Conservation (phyloP, 1,140 invertebrate genomes). For the Dinoponera quadriceps region DNA sequence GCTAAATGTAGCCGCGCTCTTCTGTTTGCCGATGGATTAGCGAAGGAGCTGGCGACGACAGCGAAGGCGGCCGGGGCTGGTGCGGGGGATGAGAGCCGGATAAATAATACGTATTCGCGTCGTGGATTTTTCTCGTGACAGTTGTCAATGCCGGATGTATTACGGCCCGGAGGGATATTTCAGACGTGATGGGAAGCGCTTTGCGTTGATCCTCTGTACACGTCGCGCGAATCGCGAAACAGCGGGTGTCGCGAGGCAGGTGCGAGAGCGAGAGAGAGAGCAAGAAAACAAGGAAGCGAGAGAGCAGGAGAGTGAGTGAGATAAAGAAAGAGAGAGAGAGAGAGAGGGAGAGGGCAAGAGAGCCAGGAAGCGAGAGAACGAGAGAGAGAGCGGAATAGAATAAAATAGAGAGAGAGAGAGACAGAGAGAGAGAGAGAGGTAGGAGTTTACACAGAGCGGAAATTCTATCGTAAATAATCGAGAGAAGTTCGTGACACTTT, state of each 20-base stretch:
- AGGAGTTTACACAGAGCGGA: constrained; percentile 51
- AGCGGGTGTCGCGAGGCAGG: neutral
- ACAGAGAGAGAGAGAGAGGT: neutral
- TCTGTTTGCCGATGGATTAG: constrained; percentile 36
- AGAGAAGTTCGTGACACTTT: constrained; percentile 65
- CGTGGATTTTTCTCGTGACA: constrained; percentile 1
- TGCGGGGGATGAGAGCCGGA: constrained; percentile 17
- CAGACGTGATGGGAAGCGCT: neutral
- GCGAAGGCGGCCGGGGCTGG: neutral
- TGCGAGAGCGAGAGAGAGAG: neutral
- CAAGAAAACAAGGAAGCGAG: neutral
- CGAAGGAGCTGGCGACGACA: neutral
- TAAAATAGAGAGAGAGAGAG: neutral
- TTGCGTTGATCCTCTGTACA: constrained; percentile 26
- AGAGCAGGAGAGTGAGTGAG: neutral
- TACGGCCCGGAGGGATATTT: constrained; percentile 26
- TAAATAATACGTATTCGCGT: constrained; percentile 32
- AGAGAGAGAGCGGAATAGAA: constrained; percentile 9
- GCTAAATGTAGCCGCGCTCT: constrained; percentile 20
- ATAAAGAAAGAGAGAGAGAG: neutral
- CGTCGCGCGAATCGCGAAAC: constrained; percentile 25
- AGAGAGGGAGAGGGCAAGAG: neutral
- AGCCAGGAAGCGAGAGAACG: neutral
- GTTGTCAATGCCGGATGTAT: constrained; percentile 6
- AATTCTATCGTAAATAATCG: constrained; percentile 68